phyloP scores from a whole-genome alignment of 2,797 vertebrate species.

The Distichodus sexfasciatus region DNA sequence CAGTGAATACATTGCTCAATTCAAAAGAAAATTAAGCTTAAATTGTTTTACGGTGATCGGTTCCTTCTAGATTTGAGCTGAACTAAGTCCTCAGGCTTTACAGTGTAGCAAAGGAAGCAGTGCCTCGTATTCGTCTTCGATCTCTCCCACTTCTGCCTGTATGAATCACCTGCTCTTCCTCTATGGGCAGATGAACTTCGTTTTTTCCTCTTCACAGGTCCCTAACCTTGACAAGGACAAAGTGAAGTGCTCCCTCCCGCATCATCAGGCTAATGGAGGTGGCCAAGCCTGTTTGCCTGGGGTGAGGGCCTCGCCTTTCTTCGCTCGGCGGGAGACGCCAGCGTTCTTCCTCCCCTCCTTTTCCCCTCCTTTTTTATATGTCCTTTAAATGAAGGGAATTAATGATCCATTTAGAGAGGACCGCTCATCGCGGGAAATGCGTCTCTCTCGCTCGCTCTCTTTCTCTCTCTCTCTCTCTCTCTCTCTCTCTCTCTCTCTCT shows the following conservation, averaged over 20 bases:
- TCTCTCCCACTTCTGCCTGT: background rate
- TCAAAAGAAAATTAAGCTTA: no score
- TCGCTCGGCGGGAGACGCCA: conserved; percentile 54
- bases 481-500: conserved; percentile 33
- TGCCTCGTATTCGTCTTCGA: background rate
- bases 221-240: conserved; percentile 76
- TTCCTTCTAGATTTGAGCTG: background rate
- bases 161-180: conserved; percentile 37
- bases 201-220: conserved; percentile 49
- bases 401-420: conserved; percentile 72
- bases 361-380: conserved; percentile 50
- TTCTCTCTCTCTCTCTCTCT: conserved; percentile 29
- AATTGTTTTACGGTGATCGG: no score
- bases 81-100: no score
- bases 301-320: conserved; percentile 66
- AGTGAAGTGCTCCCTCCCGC: conserved; percentile 57
- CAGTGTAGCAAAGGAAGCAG: no score
- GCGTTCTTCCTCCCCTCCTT: conserved; percentile 49
- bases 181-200: conserved; percentile 45
- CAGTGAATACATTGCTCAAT: no score
- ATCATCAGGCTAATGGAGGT: conserved; percentile 73
- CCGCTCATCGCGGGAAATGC: conserved; percentile 58
- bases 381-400: conserved; percentile 78
- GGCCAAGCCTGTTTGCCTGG: conserved; percentile 68
- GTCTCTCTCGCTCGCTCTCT: no score